Percentiles rank a stretch among this genome's conserved stretches.
Evolutionary conservation across 1,140 invertebrate species (phyloP).

Genomic region (Cotesia chilonis): DNA sequence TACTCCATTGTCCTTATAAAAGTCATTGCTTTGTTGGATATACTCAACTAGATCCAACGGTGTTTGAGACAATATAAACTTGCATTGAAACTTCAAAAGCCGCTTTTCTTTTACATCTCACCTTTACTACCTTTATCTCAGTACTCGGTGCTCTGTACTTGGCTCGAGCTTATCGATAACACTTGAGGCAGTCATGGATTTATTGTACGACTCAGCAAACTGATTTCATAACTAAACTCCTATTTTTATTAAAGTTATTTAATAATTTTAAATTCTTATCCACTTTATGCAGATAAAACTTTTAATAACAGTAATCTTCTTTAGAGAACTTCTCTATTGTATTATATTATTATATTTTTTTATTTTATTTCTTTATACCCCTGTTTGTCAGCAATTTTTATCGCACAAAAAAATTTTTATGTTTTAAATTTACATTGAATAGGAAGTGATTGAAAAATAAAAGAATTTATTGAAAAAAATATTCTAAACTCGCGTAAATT

Average conservation of each 20-base stretch:
- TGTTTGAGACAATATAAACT: conserved; percentile 20
- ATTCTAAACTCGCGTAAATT: too few relatives aligned
- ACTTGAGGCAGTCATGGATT: conserved; percentile 14
- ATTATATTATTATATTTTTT: background rate
- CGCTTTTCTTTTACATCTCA: conserved; percentile 7
- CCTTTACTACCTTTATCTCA: background rate
- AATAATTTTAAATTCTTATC: background rate
- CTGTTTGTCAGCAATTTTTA: too few relatives aligned
- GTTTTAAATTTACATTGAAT: too few relatives aligned
- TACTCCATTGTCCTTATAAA: conserved; percentile 17
- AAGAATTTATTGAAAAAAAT: too few relatives aligned
- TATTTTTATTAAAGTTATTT: conserved; percentile 6
- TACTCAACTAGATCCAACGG: background rate
- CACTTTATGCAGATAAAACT: conserved; percentile 18
- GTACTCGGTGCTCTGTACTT: too few relatives aligned
- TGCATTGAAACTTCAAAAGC: conserved; percentile 14
- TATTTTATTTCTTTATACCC: background rate
- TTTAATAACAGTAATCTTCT: background rate
- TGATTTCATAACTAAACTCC: conserved; percentile 8
- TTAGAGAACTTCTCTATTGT: background rate
- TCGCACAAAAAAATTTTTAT: too few relatives aligned
- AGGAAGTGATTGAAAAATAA: too few relatives aligned
- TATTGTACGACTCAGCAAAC: conserved; percentile 11
- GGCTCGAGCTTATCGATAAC: conserved; percentile 14
- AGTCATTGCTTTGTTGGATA: conserved; percentile 15